Conservation (phyloP, 1,140 invertebrate species). For the Cydia amplana region DNA sequence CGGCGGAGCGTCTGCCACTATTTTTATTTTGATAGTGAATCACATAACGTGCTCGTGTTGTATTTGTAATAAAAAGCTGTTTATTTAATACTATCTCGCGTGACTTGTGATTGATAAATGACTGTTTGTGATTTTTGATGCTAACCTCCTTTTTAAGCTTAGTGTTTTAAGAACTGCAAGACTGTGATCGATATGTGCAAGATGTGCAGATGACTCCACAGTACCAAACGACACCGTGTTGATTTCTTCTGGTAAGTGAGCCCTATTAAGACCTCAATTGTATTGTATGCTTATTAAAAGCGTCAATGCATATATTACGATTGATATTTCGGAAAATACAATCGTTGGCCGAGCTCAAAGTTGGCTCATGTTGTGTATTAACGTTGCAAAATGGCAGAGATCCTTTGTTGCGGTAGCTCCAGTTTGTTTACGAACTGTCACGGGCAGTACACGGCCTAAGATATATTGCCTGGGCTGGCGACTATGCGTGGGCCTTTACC, state of each 20-base stretch:
- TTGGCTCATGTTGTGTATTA: conserved; percentile 42
- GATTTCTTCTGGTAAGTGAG: conserved; percentile 67
- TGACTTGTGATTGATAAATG: conserved; percentile 58
- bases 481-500: conserved; percentile 70
- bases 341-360: conserved; percentile 11
- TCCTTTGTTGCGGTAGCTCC: conserved; percentile 76
- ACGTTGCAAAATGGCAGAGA: conserved; percentile 47
- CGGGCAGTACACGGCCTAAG: conserved; percentile 78
- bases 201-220: conserved; percentile 76
- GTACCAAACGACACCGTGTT: conserved; percentile 52
- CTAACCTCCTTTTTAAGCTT: conserved; percentile 72
- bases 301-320: background rate
- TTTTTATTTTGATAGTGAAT: conserved; percentile 78
- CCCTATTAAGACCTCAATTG: conserved; percentile 26
- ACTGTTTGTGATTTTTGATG: conserved; percentile 64
- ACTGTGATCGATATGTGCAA: conserved; percentile 78
- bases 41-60: conserved; percentile 56
- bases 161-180: conserved; percentile 77
- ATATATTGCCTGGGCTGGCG: conserved; percentile 79
- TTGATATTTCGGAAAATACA: background rate
- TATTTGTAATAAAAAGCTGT: conserved; percentile 50
- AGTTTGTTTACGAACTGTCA: conserved; percentile 80
- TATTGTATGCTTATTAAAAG: conserved; percentile 2
- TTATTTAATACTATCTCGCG: conserved; percentile 49
- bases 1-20: conserved; percentile 75